phyloP scores from a whole-genome alignment of 2,113 vertebrate species.

The Tragelaphus strepsiceros region DNA sequence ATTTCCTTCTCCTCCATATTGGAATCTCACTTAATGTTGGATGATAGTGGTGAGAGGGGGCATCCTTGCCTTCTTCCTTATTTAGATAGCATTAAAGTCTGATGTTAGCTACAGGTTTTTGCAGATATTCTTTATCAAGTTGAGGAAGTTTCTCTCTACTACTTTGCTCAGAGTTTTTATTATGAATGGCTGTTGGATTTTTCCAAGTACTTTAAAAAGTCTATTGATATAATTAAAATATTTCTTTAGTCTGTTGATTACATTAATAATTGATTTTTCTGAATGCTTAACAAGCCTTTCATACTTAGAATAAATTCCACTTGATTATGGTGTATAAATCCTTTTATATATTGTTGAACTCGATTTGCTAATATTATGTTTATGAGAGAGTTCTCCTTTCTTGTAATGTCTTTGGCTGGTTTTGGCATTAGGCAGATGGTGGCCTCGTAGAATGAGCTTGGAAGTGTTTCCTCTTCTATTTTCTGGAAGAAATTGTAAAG shows the following conservation, averaged over 20 bases:
- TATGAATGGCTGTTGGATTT: background rate
- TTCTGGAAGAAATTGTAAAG: background rate
- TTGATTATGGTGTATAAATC: background rate
- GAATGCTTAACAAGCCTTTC: background rate
- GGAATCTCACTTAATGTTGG: background rate
- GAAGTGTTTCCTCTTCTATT: background rate
- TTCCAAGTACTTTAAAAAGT: background rate
- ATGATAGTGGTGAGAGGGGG: background rate
- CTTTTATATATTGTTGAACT: background rate
- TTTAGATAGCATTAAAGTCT: background rate
- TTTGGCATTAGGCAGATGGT: background rate
- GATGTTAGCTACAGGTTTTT: background rate
- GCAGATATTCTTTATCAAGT: background rate
- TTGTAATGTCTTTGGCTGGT: background rate
- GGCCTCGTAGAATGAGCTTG: background rate
- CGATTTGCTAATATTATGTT: background rate
- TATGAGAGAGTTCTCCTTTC: background rate
- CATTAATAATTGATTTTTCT: background rate
- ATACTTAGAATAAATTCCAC: background rate
- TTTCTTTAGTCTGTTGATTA: background rate
- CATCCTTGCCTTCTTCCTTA: background rate
- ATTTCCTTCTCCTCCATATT: background rate
- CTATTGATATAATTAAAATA: background rate
- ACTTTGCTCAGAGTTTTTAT: background rate
- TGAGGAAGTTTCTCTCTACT: background rate